phyloP scores from a whole-genome alignment of 2,797 vertebrate species.

The Linurgus olivaceus region DNA sequence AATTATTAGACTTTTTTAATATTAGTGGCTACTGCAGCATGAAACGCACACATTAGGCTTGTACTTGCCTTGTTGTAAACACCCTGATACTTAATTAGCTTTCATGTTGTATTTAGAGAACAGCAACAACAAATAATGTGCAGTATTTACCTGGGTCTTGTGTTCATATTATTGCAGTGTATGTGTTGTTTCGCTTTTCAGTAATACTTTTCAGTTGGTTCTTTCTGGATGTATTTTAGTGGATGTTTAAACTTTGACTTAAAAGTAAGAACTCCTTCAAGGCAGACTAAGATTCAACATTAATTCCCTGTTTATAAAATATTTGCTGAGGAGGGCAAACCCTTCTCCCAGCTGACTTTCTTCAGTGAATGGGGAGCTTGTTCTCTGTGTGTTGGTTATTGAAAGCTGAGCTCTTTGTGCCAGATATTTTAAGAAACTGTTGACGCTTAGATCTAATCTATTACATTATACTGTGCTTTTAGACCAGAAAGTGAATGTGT shows the following conservation, averaged over 20 bases:
- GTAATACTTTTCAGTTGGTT: slow-evolving; percentile 13
- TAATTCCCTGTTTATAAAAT: slow-evolving; percentile 58
- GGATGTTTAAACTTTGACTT: slow-evolving; percentile 51
- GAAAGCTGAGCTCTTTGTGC: slow-evolving; percentile 59
- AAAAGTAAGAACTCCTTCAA: slow-evolving; percentile 52
- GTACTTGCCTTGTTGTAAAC: not conserved
- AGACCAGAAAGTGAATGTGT: not conserved
- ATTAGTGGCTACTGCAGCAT: slow-evolving; percentile 22
- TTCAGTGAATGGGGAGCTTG: slow-evolving; percentile 58
- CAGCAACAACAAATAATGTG: slow-evolving; percentile 27
- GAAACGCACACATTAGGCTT: not conserved
- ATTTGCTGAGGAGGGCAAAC: slow-evolving; percentile 60
- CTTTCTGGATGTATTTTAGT: slow-evolving; percentile 42
- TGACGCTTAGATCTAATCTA: slow-evolving; percentile 41
- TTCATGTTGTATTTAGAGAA: slow-evolving; percentile 1
- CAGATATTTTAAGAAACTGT: slow-evolving; percentile 64
- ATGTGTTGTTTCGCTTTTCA: slow-evolving; percentile 27
- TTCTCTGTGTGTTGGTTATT: slow-evolving; percentile 48
- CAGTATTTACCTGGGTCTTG: not conserved
- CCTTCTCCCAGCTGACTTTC: slow-evolving; percentile 45
- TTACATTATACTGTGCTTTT: slow-evolving; percentile 6
- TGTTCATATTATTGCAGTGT: not conserved
- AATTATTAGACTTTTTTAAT: slow-evolving; percentile 37
- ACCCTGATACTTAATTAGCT: slow-evolving; percentile 22
- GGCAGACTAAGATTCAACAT: slow-evolving; percentile 14